A percentile compares a stretch with the other conserved stretches of the same genome.
phyloP scores from a whole-genome alignment of 2,797 vertebrate genomes.

The Sphenopsis melanotis region DNA sequence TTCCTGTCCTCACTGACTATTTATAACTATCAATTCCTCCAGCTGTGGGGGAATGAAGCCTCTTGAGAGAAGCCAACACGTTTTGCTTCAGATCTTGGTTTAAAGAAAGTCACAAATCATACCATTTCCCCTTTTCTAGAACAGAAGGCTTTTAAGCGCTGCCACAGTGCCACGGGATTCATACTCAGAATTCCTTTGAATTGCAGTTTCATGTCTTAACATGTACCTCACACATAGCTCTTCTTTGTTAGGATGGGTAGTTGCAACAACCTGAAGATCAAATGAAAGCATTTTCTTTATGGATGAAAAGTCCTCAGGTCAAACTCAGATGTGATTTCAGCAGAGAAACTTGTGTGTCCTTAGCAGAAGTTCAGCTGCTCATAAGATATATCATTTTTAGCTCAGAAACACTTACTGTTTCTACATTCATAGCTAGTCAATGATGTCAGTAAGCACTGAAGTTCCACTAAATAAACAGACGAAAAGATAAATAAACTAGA shows the following conservation, averaged over 20 bases:
- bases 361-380: not conserved
- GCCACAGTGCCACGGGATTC: not conserved
- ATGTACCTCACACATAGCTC: not conserved
- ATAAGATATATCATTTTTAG: not conserved
- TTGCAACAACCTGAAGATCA: not conserved
- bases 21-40: not conserved
- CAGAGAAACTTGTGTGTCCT: not conserved
- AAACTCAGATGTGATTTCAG: not conserved
- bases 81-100: not conserved
- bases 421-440: not conserved
- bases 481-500: not conserved
- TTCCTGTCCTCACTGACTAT: not conserved
- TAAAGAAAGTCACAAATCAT: not conserved
- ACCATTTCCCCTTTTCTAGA: not conserved
- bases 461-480: not conserved
- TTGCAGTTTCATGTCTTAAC: constrained; percentile 6
- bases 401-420: not conserved
- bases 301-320: not conserved
- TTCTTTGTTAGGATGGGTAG: not conserved
- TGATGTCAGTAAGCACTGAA: not conserved
- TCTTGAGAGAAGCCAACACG: not conserved
- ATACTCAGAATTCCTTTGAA: not conserved
- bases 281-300: not conserved
- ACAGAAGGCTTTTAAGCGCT: not conserved
- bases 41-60: not conserved